Conservation (phyloP, 2,888 invertebrate species). For the Idaea aversata region DNA sequence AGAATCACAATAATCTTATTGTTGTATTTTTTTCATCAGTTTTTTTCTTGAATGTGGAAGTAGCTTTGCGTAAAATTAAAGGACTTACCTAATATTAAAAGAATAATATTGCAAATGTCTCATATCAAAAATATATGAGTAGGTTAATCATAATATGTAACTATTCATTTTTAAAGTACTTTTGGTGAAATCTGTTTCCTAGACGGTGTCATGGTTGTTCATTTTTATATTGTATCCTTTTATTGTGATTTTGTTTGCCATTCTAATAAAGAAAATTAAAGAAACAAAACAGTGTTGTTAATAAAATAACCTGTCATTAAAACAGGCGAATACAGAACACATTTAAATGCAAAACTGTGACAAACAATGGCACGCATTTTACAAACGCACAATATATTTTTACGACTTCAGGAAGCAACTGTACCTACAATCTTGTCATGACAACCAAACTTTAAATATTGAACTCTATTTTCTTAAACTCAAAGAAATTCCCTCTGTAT, state of each 20-base stretch:
- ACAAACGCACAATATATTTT: slow-evolving; percentile 79
- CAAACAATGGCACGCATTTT: slow-evolving; percentile 72
- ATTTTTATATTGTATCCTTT: not conserved
- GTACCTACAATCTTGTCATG: slow-evolving; percentile 41
- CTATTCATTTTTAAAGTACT: not conserved
- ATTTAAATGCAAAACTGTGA: slow-evolving; percentile 77
- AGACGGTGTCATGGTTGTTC: too few relatives aligned
- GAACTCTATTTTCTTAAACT: slow-evolving; percentile 20
- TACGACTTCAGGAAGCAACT: slow-evolving; percentile 71
- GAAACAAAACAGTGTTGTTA: not conserved
- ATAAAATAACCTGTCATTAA: slow-evolving; percentile 13
- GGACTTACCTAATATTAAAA: too few relatives aligned
- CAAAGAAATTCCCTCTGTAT: slow-evolving; percentile 8
- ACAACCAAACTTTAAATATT: slow-evolving; percentile 18
- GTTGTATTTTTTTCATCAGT: not conserved
- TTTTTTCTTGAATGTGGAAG: not conserved
- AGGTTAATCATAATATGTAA: not conserved
- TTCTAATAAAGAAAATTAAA: not conserved
- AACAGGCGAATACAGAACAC: slow-evolving; percentile 32
- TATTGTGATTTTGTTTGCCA: not conserved
- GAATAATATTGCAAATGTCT: too few relatives aligned
- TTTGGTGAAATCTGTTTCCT: too few relatives aligned
- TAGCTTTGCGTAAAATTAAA: too few relatives aligned
- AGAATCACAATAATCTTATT: not conserved
- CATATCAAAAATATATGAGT: too few relatives aligned